These are phyloP conservation scores for Marronus borbonicus DNA, from an alignment of 2,888 invertebrate genomes.

Conservation along the genomic window DNA sequence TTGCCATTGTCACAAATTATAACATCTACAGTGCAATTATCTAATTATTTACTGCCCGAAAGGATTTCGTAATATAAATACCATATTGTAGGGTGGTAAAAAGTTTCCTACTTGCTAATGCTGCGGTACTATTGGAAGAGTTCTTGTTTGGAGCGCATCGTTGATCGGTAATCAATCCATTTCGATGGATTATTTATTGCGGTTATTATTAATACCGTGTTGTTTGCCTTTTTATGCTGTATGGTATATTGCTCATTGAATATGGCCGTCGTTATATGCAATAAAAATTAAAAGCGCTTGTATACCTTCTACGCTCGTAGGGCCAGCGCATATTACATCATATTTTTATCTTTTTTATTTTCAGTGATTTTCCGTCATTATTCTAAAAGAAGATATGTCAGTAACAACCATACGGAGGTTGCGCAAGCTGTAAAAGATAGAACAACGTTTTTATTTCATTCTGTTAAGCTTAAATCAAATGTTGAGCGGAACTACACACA, in stretches of 20 bases:
- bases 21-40: conserved; percentile 55
- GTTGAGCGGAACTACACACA: no score
- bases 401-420: no score
- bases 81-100: conserved; percentile 8
- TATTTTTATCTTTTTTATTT: neutral
- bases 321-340: neutral
- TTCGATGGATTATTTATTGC: conserved; percentile 40
- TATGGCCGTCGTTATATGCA: neutral
- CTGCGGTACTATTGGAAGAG: neutral
- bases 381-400: no score
- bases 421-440: no score
- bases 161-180: conserved; percentile 29
- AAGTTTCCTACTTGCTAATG: neutral
- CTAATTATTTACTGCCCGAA: conserved; percentile 54
- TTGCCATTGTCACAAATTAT: conserved; percentile 66
- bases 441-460: no score
- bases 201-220: conserved; percentile 33
- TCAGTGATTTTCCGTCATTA: no score
- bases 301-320: neutral
- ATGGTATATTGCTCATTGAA: conserved; percentile 1
- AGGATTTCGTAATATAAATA: conserved; percentile 39
- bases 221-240: conserved; percentile 20
- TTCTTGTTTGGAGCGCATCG: conserved; percentile 13
- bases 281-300: conserved; percentile 24
- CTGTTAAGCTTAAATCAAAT: no score